These are phyloP conservation scores for Scaeva pyrastri DNA, from an alignment of 2,888 invertebrate species.

Conservation along the genomic window DNA sequence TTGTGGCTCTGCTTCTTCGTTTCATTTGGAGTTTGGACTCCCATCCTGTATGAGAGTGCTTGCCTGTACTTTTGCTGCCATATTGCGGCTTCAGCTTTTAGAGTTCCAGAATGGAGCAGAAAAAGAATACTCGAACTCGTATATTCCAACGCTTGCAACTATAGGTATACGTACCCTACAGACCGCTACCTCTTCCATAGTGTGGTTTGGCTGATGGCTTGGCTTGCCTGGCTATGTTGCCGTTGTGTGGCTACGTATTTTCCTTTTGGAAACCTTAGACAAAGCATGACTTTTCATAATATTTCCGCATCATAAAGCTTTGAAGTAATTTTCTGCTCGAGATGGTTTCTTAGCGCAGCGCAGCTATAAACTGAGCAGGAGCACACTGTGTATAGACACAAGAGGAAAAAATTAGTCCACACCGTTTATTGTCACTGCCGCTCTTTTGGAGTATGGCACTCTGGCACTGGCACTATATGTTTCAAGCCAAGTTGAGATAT, in stretches of 20 bases:
- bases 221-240: no score
- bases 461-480: constrained; percentile 20
- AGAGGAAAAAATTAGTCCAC: constrained; percentile 52
- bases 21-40: not conserved
- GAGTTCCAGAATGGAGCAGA: constrained; percentile 27
- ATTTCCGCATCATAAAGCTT: constrained; percentile 78
- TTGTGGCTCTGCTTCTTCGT: not conserved
- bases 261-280: constrained; percentile 68
- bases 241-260: constrained; percentile 32
- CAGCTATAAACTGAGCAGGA: constrained; percentile 71
- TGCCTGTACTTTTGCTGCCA: constrained; percentile 15
- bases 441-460: constrained; percentile 41
- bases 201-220: no score
- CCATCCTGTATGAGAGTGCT: not conserved
- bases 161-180: not conserved
- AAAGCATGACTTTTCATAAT: constrained; percentile 76
- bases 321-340: constrained; percentile 78
- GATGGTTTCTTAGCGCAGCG: constrained; percentile 75
- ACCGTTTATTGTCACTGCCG: constrained; percentile 68
- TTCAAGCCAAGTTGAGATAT: constrained; percentile 55
- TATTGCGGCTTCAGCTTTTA: constrained; percentile 51
- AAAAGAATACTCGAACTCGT: no score
- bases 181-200: no score
- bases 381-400: constrained; percentile 64
- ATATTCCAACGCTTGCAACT: constrained; percentile 17